These are phyloP conservation scores for Plagiodera versicolora DNA, from an alignment of 2,888 invertebrate species.

Conservation along the genomic window DNA sequence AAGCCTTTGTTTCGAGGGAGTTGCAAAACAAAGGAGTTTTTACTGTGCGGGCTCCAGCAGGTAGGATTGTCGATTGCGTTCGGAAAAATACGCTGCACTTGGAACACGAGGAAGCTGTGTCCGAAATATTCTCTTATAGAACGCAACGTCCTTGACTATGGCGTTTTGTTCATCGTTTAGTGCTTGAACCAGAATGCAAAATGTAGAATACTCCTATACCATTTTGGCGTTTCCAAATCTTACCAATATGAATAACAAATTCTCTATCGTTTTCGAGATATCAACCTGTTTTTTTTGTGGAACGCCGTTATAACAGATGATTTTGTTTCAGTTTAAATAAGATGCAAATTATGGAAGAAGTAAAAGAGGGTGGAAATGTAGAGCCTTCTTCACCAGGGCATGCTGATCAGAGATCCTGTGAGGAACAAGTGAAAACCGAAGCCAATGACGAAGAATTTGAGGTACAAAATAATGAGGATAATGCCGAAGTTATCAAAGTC, in stretches of 20 bases:
- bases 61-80: not conserved
- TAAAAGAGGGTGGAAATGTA: constrained; percentile 54
- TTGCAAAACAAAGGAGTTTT: no score
- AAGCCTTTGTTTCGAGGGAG: no score
- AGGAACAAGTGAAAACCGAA: constrained; percentile 31
- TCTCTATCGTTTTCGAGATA: no score
- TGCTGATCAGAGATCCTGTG: constrained; percentile 48
- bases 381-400: constrained; percentile 54
- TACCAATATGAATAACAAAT: no score
- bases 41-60: not conserved
- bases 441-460: constrained; percentile 27
- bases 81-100: not conserved
- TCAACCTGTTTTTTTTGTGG: no score
- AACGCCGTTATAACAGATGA: no score
- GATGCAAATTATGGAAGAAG: constrained; percentile 64
- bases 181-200: no score
- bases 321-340: constrained; percentile 60
- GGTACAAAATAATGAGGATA: constrained; percentile 17
- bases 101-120: no score
- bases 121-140: not conserved
- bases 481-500: constrained; percentile 23
- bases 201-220: no score
- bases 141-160: not conserved
- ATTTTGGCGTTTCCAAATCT: no score
- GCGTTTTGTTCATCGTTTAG: no score